These are phyloP conservation scores for Lampris incognitus DNA, from an alignment of 2,113 vertebrate species.

Conservation along the genomic window DNA sequence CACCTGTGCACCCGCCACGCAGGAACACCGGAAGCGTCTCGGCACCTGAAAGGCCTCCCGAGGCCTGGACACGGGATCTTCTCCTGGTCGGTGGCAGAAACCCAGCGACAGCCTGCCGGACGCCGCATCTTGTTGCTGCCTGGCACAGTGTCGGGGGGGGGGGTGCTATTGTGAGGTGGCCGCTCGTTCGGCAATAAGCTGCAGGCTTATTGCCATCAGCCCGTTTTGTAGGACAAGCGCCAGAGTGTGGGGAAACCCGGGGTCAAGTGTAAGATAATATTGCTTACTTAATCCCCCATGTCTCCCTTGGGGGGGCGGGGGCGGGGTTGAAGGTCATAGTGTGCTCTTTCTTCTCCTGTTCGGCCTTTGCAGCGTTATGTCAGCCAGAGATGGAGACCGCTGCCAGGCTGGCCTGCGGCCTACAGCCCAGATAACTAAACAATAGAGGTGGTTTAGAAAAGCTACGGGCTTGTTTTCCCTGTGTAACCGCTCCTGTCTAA, in stretches of 20 bases:
- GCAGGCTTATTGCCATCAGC: neutral
- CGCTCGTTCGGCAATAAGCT: neutral
- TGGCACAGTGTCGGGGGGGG: neutral
- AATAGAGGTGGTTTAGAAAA: conserved; percentile 21
- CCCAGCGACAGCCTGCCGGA: conserved; percentile 11
- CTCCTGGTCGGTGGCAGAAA: neutral
- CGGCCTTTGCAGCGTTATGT: conserved; percentile 6
- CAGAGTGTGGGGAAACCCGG: neutral
- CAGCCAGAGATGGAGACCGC: neutral
- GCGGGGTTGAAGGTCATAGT: conserved; percentile 7
- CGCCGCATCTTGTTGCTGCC: neutral
- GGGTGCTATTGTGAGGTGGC: conserved; percentile 8
- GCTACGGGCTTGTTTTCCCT: conserved; percentile 12
- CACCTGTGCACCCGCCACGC: neutral
- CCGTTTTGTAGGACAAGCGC: neutral
- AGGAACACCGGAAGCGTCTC: neutral
- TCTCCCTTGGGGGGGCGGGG: neutral
- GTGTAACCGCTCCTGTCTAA: conserved; percentile 36
- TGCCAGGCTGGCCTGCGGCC: neutral
- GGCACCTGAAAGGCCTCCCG: neutral
- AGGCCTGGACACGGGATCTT: neutral
- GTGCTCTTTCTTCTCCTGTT: neutral
- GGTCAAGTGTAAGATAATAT: conserved; percentile 19
- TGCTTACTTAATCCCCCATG: conserved; percentile 16
- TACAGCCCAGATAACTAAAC: conserved; percentile 19